phyloP scores from a whole-genome alignment of 2,113 vertebrate species.

The Piaya cayana region DNA sequence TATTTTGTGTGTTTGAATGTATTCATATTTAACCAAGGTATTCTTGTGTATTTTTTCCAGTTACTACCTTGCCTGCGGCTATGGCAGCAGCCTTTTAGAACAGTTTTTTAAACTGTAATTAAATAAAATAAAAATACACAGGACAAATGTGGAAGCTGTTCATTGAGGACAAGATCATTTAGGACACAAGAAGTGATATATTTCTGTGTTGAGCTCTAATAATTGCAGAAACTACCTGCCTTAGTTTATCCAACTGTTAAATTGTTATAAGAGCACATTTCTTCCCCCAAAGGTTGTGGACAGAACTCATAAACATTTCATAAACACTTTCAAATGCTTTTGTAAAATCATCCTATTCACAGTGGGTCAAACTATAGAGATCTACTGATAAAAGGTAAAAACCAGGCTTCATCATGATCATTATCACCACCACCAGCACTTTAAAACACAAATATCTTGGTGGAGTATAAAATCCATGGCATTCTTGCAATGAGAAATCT shows the following conservation, averaged over 20 bases:
- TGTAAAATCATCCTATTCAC: not conserved
- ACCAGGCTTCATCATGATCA: not conserved
- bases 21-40: slow-evolving; percentile 40
- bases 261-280: not conserved
- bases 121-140: slow-evolving; percentile 16
- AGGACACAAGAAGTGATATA: not conserved
- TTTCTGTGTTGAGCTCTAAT: not conserved
- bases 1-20: not conserved
- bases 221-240: slow-evolving; percentile 18
- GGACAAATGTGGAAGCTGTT: not conserved
- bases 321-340: slow-evolving; percentile 29
- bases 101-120: slow-evolving; percentile 9
- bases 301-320: slow-evolving; percentile 42
- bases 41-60: slow-evolving; percentile 21
- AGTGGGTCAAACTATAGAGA: slow-evolving; percentile 8
- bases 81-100: not conserved
- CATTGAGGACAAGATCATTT: not conserved
- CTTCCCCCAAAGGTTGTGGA: not conserved
- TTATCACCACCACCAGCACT: not conserved
- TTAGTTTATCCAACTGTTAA: slow-evolving; percentile 45
- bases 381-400: not conserved
- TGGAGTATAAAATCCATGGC: not conserved
- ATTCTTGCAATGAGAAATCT: not conserved
- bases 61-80: slow-evolving; percentile 13
- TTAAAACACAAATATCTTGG: slow-evolving; percentile 16